Percentiles rank a stretch among this genome's conserved stretches.
Evolutionary conservation across 2,797 vertebrate species (phyloP).

Genomic region (Catharus ustulatus): DNA sequence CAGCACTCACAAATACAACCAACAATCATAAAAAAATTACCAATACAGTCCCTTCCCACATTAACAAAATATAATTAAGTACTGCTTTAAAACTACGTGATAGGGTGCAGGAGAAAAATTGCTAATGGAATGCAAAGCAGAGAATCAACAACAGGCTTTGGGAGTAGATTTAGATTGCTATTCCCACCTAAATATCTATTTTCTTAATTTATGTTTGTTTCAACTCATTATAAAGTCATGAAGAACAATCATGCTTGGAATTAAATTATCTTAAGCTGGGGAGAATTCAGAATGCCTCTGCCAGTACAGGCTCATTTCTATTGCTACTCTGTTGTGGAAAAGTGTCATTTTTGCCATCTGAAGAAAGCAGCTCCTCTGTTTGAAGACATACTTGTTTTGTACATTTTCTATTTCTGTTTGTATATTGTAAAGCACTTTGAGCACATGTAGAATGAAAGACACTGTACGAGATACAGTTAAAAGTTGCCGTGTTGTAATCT

Average conservation of each 20-base stretch:
- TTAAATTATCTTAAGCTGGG: neutral
- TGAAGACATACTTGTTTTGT: slow-evolving; percentile 56
- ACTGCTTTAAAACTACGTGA: neutral
- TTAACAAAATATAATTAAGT: neutral
- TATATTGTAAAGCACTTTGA: slow-evolving; percentile 37
- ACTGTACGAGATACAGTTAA: neutral
- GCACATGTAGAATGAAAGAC: slow-evolving; percentile 3
- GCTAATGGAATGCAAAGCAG: neutral
- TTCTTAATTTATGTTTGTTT: neutral
- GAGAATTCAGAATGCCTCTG: neutral
- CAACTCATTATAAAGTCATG: neutral
- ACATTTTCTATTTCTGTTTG: slow-evolving; percentile 55
- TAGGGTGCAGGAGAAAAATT: neutral
- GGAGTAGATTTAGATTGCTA: neutral
- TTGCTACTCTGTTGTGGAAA: slow-evolving; percentile 12
- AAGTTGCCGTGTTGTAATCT: neutral
- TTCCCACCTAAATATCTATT: neutral
- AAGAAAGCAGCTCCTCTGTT: slow-evolving; percentile 40
- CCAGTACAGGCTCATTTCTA: slow-evolving; percentile 38
- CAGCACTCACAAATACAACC: neutral
- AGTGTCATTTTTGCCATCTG: slow-evolving; percentile 21
- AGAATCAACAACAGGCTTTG: neutral
- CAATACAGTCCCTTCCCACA: neutral
- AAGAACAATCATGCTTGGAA: neutral
- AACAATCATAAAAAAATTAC: neutral